Percentiles rank a stretch among this genome's conserved stretches.
phyloP scores from a whole-genome alignment of 1,140 invertebrate species.

The Tyrophagus putrescentiae region DNA sequence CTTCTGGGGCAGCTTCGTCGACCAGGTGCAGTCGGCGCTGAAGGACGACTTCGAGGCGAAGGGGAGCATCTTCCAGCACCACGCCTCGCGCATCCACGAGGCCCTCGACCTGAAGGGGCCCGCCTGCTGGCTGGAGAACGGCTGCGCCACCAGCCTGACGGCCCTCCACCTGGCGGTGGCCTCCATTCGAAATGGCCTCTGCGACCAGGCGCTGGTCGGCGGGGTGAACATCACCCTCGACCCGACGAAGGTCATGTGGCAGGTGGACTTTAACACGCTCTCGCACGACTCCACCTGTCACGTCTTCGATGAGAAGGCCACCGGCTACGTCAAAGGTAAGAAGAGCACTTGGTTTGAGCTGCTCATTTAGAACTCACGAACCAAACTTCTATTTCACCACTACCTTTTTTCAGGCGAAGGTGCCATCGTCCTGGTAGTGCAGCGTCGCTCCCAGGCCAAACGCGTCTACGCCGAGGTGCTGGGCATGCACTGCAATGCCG shows the following conservation, averaged over 20 bases:
- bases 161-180: conserved; percentile 62
- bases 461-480: conserved; percentile 67
- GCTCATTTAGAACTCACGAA: background rate
- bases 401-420: conserved; percentile 50
- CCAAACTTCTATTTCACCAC: background rate
- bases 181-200: background rate
- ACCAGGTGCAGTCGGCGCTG: background rate
- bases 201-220: conserved; percentile 36
- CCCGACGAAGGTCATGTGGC: conserved; percentile 38
- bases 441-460: conserved; percentile 54
- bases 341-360: no score
- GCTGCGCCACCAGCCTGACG: conserved; percentile 79
- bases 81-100: conserved; percentile 83
- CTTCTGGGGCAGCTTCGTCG: conserved; percentile 64
- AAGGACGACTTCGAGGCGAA: background rate
- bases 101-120: conserved; percentile 81
- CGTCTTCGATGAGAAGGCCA: conserved; percentile 52
- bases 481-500: conserved; percentile 42
- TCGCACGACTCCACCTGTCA: conserved; percentile 39
- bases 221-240: conserved; percentile 38
- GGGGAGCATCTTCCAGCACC: conserved; percentile 66
- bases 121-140: conserved; percentile 81
- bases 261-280: conserved; percentile 38
- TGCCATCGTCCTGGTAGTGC: conserved; percentile 59
- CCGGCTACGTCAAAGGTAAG: conserved; percentile 48